Conservation (phyloP, 2,113 vertebrate species). For the Burhinus oedicnemus region DNA sequence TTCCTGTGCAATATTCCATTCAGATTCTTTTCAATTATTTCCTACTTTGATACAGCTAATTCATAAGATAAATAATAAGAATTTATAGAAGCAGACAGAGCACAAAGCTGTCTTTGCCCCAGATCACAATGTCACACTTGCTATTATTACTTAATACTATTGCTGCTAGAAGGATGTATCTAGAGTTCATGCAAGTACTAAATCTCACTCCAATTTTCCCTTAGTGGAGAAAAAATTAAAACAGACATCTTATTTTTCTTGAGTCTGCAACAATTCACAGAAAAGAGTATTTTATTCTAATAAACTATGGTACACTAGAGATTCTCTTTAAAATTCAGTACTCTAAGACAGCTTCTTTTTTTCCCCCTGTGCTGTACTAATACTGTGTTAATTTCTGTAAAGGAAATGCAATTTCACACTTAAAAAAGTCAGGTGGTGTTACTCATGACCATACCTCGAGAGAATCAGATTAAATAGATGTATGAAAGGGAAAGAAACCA, state of each 20-base stretch:
- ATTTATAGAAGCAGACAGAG: neutral
- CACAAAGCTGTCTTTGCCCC: neutral
- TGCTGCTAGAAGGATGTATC: neutral
- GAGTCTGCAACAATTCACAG: neutral
- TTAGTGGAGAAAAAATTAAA: neutral
- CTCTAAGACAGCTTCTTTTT: neutral
- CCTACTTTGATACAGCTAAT: neutral
- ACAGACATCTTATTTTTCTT: neutral
- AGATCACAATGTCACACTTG: neutral
- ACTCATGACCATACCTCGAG: neutral
- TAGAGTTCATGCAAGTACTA: neutral
- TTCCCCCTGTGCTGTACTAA: neutral
- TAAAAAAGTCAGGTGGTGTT: neutral
- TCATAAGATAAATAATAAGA: neutral
- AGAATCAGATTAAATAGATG: neutral
- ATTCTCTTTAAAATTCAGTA: neutral
- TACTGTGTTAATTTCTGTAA: neutral
- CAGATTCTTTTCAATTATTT: neutral
- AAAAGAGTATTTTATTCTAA: neutral
- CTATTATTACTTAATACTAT: neutral
- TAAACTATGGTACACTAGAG: neutral
- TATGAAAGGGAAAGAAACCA: neutral
- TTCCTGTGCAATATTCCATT: neutral
- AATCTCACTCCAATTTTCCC: neutral
- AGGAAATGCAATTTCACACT: neutral